A percentile compares a stretch with the other conserved stretches of the same genome.
These are phyloP conservation scores for Rhogogaster chlorosoma DNA, from an alignment of 2,888 invertebrate genomes.

Conservation along the genomic window DNA sequence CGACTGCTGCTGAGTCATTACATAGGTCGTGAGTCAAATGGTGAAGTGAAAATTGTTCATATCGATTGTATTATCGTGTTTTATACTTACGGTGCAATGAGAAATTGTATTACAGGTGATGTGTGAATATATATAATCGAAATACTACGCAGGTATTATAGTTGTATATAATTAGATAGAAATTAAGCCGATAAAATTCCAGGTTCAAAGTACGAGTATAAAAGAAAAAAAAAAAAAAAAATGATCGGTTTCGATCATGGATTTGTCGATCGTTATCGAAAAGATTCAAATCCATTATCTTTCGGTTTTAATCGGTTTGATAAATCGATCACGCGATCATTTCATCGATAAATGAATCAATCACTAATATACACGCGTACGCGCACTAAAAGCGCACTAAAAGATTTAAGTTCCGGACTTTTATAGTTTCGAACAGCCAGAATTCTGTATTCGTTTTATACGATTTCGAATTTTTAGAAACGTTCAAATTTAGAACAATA, in stretches of 20 bases:
- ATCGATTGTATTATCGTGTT: background rate
- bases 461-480: no score
- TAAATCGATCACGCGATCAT: slow-evolving; percentile 13
- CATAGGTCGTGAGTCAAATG: background rate
- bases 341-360: slow-evolving; percentile 30
- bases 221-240: background rate
- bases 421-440: background rate
- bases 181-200: background rate
- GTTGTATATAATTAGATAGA: background rate
- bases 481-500: no score
- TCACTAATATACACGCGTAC: background rate
- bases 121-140: background rate
- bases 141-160: background rate
- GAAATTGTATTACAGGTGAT: background rate
- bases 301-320: background rate
- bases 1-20: background rate
- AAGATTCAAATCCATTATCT: background rate
- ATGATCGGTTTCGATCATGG: background rate
- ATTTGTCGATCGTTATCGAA: slow-evolving; percentile 13
- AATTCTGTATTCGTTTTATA: background rate
- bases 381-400: background rate
- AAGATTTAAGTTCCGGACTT: no score
- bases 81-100: background rate
- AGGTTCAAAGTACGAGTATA: background rate
- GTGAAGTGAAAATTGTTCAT: background rate